Evolutionary conservation across 2,797 vertebrate genomes (phyloP).

Genomic region (Apogon hyalosoma): DNA sequence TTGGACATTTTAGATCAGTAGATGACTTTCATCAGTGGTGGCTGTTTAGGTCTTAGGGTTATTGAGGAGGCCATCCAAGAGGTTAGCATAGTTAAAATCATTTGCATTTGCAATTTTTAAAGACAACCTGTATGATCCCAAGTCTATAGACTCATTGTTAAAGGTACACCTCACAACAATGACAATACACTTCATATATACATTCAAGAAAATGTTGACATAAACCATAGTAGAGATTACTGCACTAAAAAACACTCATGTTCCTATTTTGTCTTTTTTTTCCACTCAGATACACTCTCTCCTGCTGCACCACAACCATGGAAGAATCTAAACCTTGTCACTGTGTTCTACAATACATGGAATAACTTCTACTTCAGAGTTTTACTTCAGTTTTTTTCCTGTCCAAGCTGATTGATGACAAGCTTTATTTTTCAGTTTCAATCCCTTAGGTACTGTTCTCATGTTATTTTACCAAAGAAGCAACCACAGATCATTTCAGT

Average conservation of each 20-base stretch:
- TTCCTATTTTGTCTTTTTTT: conserved; percentile 12
- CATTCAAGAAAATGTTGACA: conserved; percentile 9
- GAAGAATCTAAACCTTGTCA: conserved; percentile 13
- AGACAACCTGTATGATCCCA: too few species aligned
- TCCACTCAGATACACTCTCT: conserved; percentile 38
- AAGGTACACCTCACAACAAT: too few species aligned
- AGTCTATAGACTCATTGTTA: too few species aligned
- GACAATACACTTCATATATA: conserved; percentile 3
- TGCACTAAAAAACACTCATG: conserved; percentile 10
- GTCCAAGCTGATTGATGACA: conserved; percentile 2
- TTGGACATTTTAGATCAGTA: too few species aligned
- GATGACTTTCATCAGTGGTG: too few species aligned
- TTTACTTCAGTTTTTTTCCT: background rate
- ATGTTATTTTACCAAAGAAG: conserved; percentile 20
- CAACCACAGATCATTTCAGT: conserved; percentile 17
- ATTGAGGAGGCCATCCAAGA: too few species aligned
- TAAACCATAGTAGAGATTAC: background rate
- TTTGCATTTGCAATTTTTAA: too few species aligned
- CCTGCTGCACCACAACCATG: conserved; percentile 51
- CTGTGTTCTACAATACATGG: background rate
- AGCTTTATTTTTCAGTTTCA: background rate
- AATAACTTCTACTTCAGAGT: background rate
- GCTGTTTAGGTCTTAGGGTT: too few species aligned
- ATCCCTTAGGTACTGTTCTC: background rate
- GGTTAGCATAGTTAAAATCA: too few species aligned